Conservation (phyloP, 2,797 vertebrate species). For the Lithobates pipiens region DNA sequence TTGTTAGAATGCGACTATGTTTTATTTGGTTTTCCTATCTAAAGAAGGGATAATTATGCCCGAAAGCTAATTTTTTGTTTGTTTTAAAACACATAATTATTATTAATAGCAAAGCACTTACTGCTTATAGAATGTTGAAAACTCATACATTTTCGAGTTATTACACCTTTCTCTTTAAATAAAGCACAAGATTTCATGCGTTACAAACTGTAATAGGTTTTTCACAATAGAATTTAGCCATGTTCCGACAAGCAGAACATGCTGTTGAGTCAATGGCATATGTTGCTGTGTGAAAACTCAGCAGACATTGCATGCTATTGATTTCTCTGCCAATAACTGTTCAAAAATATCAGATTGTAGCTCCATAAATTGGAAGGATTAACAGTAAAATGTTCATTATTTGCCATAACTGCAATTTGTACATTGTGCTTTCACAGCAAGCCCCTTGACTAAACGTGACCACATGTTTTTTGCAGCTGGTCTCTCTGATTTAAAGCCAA, state of each 20-base stretch:
- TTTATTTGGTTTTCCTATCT: too few species aligned
- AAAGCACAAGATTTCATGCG: conserved; percentile 3
- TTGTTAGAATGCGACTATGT: too few species aligned
- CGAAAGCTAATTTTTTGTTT: too few species aligned
- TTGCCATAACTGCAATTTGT: conserved; percentile 27
- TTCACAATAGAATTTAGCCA: conserved; percentile 7
- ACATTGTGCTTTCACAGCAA: conserved; percentile 17
- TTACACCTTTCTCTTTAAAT: conserved; percentile 15
- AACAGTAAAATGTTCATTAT: conserved; percentile 18
- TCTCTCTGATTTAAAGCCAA: conserved; percentile 20
- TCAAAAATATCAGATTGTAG: conserved; percentile 27
- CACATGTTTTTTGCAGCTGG: conserved; percentile 8
- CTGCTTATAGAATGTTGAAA: neutral
- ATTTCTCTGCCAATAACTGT: conserved; percentile 26
- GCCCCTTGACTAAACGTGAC: conserved; percentile 23
- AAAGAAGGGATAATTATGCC: too few species aligned
- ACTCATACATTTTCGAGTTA: conserved; percentile 13
- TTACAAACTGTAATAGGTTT: conserved; percentile 27
- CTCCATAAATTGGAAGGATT: conserved; percentile 15
- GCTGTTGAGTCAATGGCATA: conserved; percentile 20
- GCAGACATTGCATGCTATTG: conserved; percentile 3
- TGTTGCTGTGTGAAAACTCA: conserved; percentile 11
- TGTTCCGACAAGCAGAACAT: conserved; percentile 15
- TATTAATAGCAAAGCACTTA: too few species aligned
- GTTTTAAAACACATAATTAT: too few species aligned